Percentiles rank a stretch among this genome's conserved stretches.
Evolutionary conservation across 2,888 invertebrate species (phyloP).

Genomic region (Caenorhabditis doughertyi): DNA sequence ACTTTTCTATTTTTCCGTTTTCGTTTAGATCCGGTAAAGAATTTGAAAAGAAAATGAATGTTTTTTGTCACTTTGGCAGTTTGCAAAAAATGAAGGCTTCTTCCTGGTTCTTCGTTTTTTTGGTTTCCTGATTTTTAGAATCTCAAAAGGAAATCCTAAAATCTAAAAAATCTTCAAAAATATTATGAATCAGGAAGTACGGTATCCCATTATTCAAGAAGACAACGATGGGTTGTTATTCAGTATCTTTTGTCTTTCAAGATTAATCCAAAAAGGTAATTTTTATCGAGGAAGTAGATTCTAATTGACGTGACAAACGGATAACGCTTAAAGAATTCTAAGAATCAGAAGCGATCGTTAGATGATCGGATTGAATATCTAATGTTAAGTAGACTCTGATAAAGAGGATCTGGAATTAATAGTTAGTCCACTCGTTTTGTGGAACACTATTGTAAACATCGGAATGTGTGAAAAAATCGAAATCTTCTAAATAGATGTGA

Average conservation of each 20-base stretch:
- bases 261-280: not conserved
- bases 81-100: conserved; percentile 14
- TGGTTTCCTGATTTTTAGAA: conserved; percentile 5
- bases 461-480: no score
- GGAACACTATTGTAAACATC: no score
- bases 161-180: not conserved
- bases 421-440: no score
- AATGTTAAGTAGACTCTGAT: not conserved
- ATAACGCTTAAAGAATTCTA: not conserved
- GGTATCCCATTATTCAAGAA: not conserved
- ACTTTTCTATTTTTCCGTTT: conserved; percentile 9
- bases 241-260: not conserved
- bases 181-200: conserved; percentile 16
- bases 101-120: not conserved
- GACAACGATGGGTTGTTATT: not conserved
- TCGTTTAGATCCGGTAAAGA: conserved; percentile 13
- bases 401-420: not conserved
- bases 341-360: not conserved
- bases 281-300: not conserved
- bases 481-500: no score
- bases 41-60: conserved; percentile 16
- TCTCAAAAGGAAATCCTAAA: conserved; percentile 7
- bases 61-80: not conserved
- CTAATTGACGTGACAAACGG: not conserved
- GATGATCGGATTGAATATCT: not conserved